Conservation (phyloP, 2,888 invertebrate genomes). For the Cabera pusaria region DNA sequence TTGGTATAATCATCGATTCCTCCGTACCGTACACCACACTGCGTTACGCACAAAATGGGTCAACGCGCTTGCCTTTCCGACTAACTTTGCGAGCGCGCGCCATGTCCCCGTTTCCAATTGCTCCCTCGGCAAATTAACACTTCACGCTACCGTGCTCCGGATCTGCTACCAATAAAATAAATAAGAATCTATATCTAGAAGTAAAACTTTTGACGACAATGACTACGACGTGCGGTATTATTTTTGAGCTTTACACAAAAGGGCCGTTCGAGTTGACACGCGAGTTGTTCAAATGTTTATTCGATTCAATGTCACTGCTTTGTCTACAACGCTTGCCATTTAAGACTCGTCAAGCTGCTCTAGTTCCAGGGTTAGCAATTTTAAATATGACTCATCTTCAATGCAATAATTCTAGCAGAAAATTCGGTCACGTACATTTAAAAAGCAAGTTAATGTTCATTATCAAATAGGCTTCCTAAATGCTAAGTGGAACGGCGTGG, state of each 20-base stretch:
- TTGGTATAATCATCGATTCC: slow-evolving; percentile 76
- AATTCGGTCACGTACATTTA: slow-evolving; percentile 20
- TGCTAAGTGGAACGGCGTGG: slow-evolving; percentile 36
- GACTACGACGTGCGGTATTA: background rate
- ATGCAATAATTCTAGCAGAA: slow-evolving; percentile 15
- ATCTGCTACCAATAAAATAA: slow-evolving; percentile 50
- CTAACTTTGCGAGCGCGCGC: slow-evolving; percentile 59
- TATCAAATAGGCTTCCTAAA: slow-evolving; percentile 41
- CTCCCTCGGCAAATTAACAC: slow-evolving; percentile 71
- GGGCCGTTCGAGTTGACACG: slow-evolving; percentile 10
- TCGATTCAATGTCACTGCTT: slow-evolving; percentile 5
- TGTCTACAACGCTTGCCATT: slow-evolving; percentile 7
- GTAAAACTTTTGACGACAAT: background rate
- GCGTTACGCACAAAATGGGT: slow-evolving; percentile 76
- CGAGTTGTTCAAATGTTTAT: slow-evolving; percentile 14
- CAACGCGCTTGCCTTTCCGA: slow-evolving; percentile 61
- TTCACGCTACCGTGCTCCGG: slow-evolving; percentile 52
- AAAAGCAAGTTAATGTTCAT: slow-evolving; percentile 24
- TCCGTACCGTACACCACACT: slow-evolving; percentile 61
- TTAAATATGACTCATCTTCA: slow-evolving; percentile 13
- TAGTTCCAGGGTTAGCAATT: slow-evolving; percentile 9
- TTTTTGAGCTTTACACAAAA: slow-evolving; percentile 1
- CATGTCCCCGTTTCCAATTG: slow-evolving; percentile 73
- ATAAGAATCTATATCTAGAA: slow-evolving; percentile 34
- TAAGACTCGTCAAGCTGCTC: slow-evolving; percentile 13